These are phyloP conservation scores for Callipepla californica DNA, from an alignment of 2,113 vertebrate genomes.

Conservation along the genomic window DNA sequence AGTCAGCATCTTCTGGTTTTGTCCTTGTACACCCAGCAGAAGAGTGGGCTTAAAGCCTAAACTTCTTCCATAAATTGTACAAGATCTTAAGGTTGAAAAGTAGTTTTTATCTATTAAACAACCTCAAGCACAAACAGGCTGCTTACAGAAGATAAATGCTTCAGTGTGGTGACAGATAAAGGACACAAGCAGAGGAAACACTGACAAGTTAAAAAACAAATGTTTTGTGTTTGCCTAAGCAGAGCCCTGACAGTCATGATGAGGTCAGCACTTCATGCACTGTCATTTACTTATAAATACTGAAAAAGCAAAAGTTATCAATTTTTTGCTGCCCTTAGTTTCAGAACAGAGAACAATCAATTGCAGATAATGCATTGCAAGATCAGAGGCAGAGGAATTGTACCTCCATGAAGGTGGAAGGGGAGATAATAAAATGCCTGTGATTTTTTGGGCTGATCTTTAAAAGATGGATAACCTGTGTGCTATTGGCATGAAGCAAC, in stretches of 20 bases:
- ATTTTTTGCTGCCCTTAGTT: background rate
- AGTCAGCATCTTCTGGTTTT: background rate
- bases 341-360: background rate
- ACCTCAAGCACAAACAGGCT: background rate
- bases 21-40: background rate
- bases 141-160: background rate
- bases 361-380: background rate
- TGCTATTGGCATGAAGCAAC: background rate
- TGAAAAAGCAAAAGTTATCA: background rate
- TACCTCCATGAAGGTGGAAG: background rate
- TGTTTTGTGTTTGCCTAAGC: constrained; percentile 20
- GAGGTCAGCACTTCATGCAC: background rate
- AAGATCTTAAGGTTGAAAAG: background rate
- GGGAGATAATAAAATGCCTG: rapidly evolving
- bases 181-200: background rate
- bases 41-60: background rate
- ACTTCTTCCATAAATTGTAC: background rate
- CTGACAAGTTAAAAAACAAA: background rate
- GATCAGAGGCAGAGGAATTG: background rate
- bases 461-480: background rate
- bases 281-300: background rate
- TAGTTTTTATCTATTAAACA: background rate
- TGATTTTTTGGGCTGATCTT: background rate
- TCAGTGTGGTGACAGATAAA: background rate
- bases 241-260: background rate